A percentile compares a stretch with the other conserved stretches of the same genome.
Evolutionary conservation across 2,888 invertebrate species (phyloP).

Genomic region (Lasius platythorax): DNA sequence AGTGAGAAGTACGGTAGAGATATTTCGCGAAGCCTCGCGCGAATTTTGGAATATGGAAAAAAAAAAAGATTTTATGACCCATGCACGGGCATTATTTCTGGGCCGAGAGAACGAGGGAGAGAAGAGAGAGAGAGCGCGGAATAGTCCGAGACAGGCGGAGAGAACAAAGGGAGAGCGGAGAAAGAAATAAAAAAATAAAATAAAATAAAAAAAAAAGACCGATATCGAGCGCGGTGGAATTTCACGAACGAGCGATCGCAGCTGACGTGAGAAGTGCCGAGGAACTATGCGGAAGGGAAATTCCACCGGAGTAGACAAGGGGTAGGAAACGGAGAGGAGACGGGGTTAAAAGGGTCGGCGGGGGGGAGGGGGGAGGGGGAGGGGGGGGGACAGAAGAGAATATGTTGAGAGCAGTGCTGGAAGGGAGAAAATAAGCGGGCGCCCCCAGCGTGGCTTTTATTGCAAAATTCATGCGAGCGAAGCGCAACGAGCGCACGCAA

Average conservation of each 20-base stretch:
- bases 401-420: conserved; percentile 61
- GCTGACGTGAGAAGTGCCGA: conserved; percentile 70
- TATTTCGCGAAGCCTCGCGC: conserved; percentile 16
- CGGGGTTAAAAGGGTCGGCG: conserved; percentile 43
- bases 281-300: conserved; percentile 73
- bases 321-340: conserved; percentile 14
- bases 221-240: conserved; percentile 73
- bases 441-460: conserved; percentile 71
- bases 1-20: conserved; percentile 3
- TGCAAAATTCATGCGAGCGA: conserved; percentile 72
- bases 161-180: background rate
- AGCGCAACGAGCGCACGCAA: conserved; percentile 38
- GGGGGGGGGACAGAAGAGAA: conserved; percentile 54
- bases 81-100: conserved; percentile 37
- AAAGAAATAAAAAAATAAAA: background rate
- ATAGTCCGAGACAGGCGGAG: conserved; percentile 15
- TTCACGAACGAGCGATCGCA: conserved; percentile 69
- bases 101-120: conserved; percentile 31
- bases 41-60: conserved; percentile 36
- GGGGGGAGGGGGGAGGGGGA: conserved; percentile 40
- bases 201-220: conserved; percentile 39
- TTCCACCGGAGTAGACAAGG: conserved; percentile 61
- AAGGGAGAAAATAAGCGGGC: conserved; percentile 67
- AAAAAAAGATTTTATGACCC: conserved; percentile 34
- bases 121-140: background rate